Base-by-base conservation (phyloP, 2,888 invertebrate species). In the Sinelater perroti region DNA sequence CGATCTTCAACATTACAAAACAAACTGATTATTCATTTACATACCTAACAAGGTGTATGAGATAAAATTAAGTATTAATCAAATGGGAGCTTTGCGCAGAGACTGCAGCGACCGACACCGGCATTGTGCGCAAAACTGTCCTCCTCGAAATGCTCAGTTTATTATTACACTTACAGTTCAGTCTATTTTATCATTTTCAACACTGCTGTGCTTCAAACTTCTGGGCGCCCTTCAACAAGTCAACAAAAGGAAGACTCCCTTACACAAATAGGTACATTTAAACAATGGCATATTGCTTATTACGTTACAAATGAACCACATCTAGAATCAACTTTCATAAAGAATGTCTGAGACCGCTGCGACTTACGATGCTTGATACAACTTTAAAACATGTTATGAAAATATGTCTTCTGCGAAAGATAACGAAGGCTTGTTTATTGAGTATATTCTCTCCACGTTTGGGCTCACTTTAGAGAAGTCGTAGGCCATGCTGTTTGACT, bases 1-100 rank as follows among this genome's bases (percentile, higher is more conserved):
- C 64, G 60, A 38, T 52, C 54, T 46, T 49, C 49, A 58, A 52
- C 42, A 35, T 47, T 47, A 53, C 21, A 47, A 45, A 40, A 47
- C 44, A 35, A 35, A 51, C 33, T 21, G 26, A 36, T 35, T 51
- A 36, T 35, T 45, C 28, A 46, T 44, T 18, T 28, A 28, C 10
- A 5, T 33, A 44, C 44, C 35, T 44, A 42, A 40, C 26, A 38
- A 46, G 28, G 36, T 46, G 31, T 17, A 46, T 31, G 36, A 46
- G 38, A 30, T 47, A 38, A 35, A 45, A 33, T 16, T 20, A 21
- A 47, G 14, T 47, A 46, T 20, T 36, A 42, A 11, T 31, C 14
- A 33, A 30, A 38, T 11, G 20, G 20, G n/a, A n/a, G n/a, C n/a
- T n/a, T n/a, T n/a, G n/a, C n/a, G n/a, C n/a, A n/a, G n/a, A n/a